These are phyloP conservation scores for Drosophila atripex DNA, from an alignment of 2,888 invertebrate species.

Conservation along the genomic window DNA sequence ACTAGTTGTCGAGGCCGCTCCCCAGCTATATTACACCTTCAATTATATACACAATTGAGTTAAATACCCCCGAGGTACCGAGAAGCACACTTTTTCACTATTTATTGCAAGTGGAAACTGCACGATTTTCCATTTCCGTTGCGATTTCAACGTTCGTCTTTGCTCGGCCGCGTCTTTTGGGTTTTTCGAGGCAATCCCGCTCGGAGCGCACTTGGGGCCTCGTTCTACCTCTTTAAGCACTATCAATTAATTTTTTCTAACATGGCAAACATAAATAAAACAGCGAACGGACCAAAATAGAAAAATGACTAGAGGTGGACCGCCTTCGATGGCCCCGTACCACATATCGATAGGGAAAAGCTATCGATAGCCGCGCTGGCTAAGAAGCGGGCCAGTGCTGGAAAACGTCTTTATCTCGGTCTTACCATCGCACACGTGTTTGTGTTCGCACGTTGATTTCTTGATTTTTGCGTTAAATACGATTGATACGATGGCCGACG, in stretches of 20 bases:
- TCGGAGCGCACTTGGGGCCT: slow-evolving; percentile 6
- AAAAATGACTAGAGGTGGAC: slow-evolving; percentile 8
- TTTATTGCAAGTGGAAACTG: background rate
- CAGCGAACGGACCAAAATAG: slow-evolving; percentile 37
- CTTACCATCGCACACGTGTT: slow-evolving; percentile 62
- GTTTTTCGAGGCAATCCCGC: background rate
- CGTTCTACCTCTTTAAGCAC: slow-evolving; percentile 17
- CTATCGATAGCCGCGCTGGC: background rate
- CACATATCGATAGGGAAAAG: background rate
- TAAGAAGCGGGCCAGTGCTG: background rate
- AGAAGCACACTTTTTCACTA: slow-evolving; percentile 6
- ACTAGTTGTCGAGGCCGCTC: slow-evolving; percentile 8
- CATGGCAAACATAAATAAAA: slow-evolving; percentile 42
- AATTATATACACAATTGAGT: slow-evolving; percentile 24
- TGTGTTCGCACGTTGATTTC: slow-evolving; percentile 51
- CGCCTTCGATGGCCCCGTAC: background rate
- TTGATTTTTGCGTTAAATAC: slow-evolving; percentile 38
- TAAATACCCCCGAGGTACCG: slow-evolving; percentile 1
- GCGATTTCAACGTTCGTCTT: background rate
- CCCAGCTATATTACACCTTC: slow-evolving; percentile 3
- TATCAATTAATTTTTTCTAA: slow-evolving; percentile 22
- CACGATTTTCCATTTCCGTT: slow-evolving; percentile 9
- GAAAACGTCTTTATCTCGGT: background rate
- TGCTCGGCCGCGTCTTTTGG: background rate
- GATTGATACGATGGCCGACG: slow-evolving; percentile 76